A percentile compares a stretch with the other conserved stretches of the same genome.
These are phyloP conservation scores for Sinohyriopsis cumingii DNA, from an alignment of 2,888 invertebrate species.

Conservation along the genomic window DNA sequence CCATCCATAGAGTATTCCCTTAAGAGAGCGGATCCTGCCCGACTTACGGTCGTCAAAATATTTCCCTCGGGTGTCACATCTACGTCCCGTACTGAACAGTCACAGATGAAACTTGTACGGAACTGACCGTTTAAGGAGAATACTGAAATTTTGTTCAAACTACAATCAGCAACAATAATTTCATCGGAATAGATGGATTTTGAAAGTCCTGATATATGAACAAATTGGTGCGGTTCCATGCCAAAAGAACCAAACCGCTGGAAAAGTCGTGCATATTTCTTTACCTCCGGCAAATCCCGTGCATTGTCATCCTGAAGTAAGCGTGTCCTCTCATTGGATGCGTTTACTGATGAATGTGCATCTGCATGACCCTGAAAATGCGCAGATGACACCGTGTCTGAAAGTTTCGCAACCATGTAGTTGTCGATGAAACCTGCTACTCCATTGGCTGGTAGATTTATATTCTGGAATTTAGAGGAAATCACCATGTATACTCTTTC, in stretches of 20 bases:
- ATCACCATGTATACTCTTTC: neutral
- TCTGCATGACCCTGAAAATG: too few species aligned
- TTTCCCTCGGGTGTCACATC: constrained; percentile 41
- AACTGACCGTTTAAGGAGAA: constrained; percentile 42
- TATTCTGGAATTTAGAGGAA: constrained; percentile 30
- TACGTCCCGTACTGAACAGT: constrained; percentile 50
- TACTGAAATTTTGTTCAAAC: constrained; percentile 42
- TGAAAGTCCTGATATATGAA: constrained; percentile 43
- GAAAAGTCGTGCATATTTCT: constrained; percentile 4
- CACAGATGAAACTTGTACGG: constrained; percentile 42
- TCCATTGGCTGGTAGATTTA: constrained; percentile 44
- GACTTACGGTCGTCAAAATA: constrained; percentile 43
- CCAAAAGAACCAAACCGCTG: constrained; percentile 45
- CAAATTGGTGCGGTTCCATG: constrained; percentile 33
- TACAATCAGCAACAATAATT: constrained; percentile 42
- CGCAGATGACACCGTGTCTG: constrained; percentile 28
- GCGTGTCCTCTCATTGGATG: constrained; percentile 18
- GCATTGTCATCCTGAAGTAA: constrained; percentile 13
- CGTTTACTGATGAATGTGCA: neutral
- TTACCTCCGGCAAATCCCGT: neutral
- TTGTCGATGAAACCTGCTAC: constrained; percentile 54
- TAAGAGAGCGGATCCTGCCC: constrained; percentile 40
- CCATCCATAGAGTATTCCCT: constrained; percentile 48
- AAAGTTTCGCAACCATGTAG: constrained; percentile 43
- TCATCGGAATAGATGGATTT: constrained; percentile 40